Conservation (phyloP, 2,113 vertebrate genomes). For the Hippocampus zosterae region DNA sequence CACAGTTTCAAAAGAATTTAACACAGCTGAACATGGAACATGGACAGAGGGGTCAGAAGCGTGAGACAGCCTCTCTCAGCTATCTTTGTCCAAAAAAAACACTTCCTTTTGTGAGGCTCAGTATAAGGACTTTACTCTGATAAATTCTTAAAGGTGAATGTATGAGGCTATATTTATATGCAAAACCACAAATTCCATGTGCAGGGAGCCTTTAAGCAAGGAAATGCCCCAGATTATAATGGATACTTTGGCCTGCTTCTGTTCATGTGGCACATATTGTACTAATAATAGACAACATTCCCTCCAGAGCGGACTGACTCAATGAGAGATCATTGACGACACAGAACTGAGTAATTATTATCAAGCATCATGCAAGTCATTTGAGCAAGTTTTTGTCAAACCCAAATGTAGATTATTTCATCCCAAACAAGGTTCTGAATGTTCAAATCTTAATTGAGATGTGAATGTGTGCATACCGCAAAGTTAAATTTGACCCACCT, state of each 20-base stretch:
- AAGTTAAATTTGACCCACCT: conserved; percentile 62
- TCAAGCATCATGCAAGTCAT: background rate
- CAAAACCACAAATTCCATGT: conserved; percentile 38
- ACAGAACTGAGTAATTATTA: background rate
- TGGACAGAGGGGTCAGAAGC: no score
- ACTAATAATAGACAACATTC: conserved; percentile 65
- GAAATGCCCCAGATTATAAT: conserved; percentile 59
- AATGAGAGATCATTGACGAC: background rate
- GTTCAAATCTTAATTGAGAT: background rate
- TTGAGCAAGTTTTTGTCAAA: conserved; percentile 12
- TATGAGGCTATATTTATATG: conserved; percentile 34
- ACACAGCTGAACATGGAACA: no score
- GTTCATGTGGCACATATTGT: conserved; percentile 44
- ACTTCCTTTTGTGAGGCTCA: conserved; percentile 28
- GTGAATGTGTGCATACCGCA: background rate
- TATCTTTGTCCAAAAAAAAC: conserved; percentile 48
- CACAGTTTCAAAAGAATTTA: no score
- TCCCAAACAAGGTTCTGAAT: background rate
- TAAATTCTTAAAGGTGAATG: conserved; percentile 10
- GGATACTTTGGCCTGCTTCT: conserved; percentile 55
- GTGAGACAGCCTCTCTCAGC: conserved; percentile 49
- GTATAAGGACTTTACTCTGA: conserved; percentile 38
- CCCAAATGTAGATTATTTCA: background rate
- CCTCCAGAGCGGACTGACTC: conserved; percentile 29
- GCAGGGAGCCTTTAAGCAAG: conserved; percentile 47